Evolutionary conservation across 2,888 invertebrate species (phyloP), one percentile per base, ranked within the genome.

Genomic region (Drosophila dives): DNA sequence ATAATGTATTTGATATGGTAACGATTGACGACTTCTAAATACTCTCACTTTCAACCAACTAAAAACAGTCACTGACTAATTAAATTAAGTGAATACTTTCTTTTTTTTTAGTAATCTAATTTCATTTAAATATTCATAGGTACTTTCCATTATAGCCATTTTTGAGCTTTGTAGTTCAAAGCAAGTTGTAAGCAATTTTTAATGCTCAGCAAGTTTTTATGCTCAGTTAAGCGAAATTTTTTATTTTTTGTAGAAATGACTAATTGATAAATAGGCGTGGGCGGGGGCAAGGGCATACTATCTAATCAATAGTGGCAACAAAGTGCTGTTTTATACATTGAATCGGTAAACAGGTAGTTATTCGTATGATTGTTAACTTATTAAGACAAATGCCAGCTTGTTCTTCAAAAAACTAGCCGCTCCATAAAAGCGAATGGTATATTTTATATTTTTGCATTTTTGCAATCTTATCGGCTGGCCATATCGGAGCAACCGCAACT

Each of bases 381-480:
- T 59, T 17, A 55, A 67, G 61, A 23, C 40, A 38, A 17, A 33
- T 36, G 42, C 8, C 11, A 26, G 53, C 45, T 11, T 26, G 23
- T 40, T 32, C 55, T 55, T 74, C 68, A 77, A 58, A 81, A 73
- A 72, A 75, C 69, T 72, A 72, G 72, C 89, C 89, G 88, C 86
- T 67, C 53, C 64, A 81, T 75, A 86, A 80, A 88, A 34, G 11
- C 36, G n/a, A 56, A 38, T 32, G 50, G 45, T 48, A 23, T 70
- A 36, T 55, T 63, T 72, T 60, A 40, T 69, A 62, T 58, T 60
- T 59, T 72, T 81, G 53, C 12, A 20, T 56, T 56, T 42, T 42
- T 29, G 49, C 90, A 89, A 86, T 89, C 90, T 86, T 86, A 86
- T 86, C 90, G 80, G 62, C 42, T 8, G 29, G 29, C 38, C 48